Evolutionary conservation across 2,113 vertebrate genomes (phyloP), one percentile per base, ranked within the genome.

Genomic region (Gymnogyps californianus): DNA sequence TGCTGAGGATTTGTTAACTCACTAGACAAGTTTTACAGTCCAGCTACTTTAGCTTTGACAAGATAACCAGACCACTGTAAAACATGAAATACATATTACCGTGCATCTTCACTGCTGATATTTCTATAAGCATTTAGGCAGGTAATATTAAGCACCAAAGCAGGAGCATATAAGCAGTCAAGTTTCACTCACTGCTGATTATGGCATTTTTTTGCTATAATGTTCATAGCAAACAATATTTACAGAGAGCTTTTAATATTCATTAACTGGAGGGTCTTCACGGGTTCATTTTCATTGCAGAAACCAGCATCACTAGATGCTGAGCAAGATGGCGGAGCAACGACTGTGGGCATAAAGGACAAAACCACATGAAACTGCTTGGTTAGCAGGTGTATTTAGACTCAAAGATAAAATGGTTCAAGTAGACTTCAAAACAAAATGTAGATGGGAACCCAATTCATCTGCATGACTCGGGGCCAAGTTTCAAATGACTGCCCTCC

Each of bases 401-500:
- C 40, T 57, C 47, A 11, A 38, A 85, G 66, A 59, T 44, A 25
- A 94, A 91, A 71, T 24, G 31, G 28, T 70, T 71, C 32, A 25
- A 9, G 40, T 19, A 79, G 80, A 61, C 31, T 72, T 92, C 77
- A 69, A 61, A 69, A 46, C 9, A 55, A 64, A 87, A 47, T 0
- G 1, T 22, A 13, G 10, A 10, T 10, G 38, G 58, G 52, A 87
- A 52, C 40, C 3, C 2, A 89, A n/a, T 7, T 59, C 29, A 67
- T n/a, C 34, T 2, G 2, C 12, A 1, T 46, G 47, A 40, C 49
- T 24, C 0, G 1, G 25, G 54, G 20, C 34, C 9, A 12, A 49
- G 17, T 70, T 77, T 24, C 2, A 5, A 75, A 4, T 0, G 3
- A 18, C 22, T 38, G 52, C 38, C 51, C 71, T 79, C 11, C 4